Percentiles rank a stretch among this genome's conserved stretches.
Evolutionary conservation across 2,888 invertebrate genomes (phyloP).

Genomic region (Nowickia ferox): DNA sequence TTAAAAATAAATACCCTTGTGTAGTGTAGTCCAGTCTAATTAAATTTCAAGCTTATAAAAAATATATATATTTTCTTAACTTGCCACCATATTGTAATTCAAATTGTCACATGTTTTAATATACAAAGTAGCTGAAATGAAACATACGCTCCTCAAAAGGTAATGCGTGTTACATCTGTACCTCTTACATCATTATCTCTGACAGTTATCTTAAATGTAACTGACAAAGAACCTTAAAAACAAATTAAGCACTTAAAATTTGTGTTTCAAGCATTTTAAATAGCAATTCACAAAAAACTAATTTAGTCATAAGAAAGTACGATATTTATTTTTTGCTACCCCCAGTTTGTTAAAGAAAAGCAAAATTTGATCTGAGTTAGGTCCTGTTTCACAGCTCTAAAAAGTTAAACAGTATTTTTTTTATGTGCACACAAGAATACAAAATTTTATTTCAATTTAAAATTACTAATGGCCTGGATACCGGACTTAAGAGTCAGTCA

Average conservation of each 20-base stretch:
- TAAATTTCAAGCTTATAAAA: not conserved
- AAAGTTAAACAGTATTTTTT: not conserved
- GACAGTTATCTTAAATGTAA: slow-evolving; percentile 53
- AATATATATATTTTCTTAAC: slow-evolving; percentile 8
- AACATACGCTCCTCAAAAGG: not conserved
- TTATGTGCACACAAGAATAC: not conserved
- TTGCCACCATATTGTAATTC: not conserved
- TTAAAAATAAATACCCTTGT: no score
- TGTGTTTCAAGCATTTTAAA: slow-evolving; percentile 59
- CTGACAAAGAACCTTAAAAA: slow-evolving; percentile 43
- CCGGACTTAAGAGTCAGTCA: slow-evolving; percentile 1
- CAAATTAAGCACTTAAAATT: slow-evolving; percentile 56
- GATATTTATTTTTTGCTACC: slow-evolving; percentile 17
- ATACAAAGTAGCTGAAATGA: slow-evolving; percentile 32
- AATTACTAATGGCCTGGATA: slow-evolving; percentile 13
- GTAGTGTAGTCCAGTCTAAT: not conserved
- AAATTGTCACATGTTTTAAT: not conserved
- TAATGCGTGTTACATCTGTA: not conserved
- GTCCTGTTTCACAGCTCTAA: not conserved
- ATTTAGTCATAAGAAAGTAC: slow-evolving; percentile 8
- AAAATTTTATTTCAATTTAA: not conserved
- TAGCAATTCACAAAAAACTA: slow-evolving; percentile 47
- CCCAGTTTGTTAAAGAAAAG: not conserved
- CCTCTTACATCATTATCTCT: slow-evolving; percentile 27
- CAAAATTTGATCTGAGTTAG: not conserved